Evolutionary conservation across 2,113 vertebrate species (phyloP), one percentile per base, ranked within the genome.

Genomic region (Sorex fumeus): DNA sequence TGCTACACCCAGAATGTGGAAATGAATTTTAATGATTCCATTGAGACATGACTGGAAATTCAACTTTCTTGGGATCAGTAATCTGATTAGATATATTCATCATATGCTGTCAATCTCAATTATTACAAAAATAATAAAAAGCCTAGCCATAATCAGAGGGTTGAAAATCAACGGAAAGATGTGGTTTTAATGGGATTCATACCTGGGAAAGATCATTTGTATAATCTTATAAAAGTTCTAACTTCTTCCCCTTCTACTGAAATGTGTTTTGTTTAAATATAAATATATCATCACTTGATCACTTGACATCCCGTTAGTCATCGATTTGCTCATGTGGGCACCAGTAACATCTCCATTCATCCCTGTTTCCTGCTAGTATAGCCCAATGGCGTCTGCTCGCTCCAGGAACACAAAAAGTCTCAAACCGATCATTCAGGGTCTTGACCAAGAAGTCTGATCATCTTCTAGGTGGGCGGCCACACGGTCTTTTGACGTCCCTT

Each of bases 111-210:
- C 7, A 78, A 53, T 85, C 34, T 28, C 18, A 76, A 30, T 84
- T 69, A 78, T 60, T 66, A 43, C 23, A 82, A 72, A 88, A 76
- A 83, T 80, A 76, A 83, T 80, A 86, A 88, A 15, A 85, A 83
- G 34, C 47, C 43, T 87, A 87, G 76, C 19, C 23, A 71, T 79
- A 69, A 85, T 86, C 12, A 64, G 27, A 34, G 16, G 4, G 25
- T n/a, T 87, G 34, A 81, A 87, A 87, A 75, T 53, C 16, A 90
- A 71, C n/a, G 36, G 4, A 75, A 78, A 9, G 64, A 9, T 67
- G 6, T 70, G 3, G 53, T 36, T 69, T 88, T 80, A 84, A 88
- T 87, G 80, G 83, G 87, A 67, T 25, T 90, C 12, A 80, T 36
- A 45, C 47, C 30, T 84, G 25, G 21, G 40, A 72, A 80, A 34